phyloP scores from a whole-genome alignment of 2,797 vertebrate genomes.

The Hephaestus fuliginosus region DNA sequence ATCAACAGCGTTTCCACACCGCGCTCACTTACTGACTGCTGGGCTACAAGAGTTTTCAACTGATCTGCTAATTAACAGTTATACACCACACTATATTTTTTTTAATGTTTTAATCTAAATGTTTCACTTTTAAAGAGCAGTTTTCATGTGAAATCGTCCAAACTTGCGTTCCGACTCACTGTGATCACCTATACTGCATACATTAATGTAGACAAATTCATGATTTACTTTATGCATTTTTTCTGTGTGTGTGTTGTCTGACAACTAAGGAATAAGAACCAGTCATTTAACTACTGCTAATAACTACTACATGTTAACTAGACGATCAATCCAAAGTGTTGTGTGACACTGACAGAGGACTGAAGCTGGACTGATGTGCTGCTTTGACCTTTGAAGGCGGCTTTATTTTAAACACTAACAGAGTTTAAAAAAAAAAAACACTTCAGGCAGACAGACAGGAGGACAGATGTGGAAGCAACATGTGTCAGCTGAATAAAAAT shows the following conservation, averaged over 20 bases:
- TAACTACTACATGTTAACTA: not conserved
- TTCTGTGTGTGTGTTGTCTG: not conserved
- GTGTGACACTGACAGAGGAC: not conserved
- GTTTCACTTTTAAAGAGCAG: not conserved
- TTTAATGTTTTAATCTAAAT: no score
- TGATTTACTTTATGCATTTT: not conserved
- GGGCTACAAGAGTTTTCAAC: not conserved
- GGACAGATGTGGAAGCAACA: slow-evolving; percentile 27
- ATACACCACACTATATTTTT: not conserved
- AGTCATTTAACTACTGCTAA: not conserved
- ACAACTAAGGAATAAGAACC: not conserved
- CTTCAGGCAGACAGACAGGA: not conserved
- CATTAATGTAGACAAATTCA: not conserved
- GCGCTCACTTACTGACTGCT: not conserved
- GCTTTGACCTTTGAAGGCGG: not conserved
- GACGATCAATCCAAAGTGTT: not conserved
- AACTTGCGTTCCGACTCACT: not conserved
- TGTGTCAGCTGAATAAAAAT: slow-evolving; percentile 6
- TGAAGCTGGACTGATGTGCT: not conserved
- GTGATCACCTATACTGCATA: not conserved
- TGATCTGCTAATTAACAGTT: not conserved
- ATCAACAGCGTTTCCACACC: slow-evolving; percentile 4
- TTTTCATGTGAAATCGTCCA: not conserved
- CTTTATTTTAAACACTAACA: slow-evolving; percentile 6
- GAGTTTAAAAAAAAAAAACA: slow-evolving; percentile 20